Percentiles rank a stretch among this genome's conserved stretches.
phyloP scores from a whole-genome alignment of 35 echinoderm and acorn worm species.

The Stichopus chloronotus region DNA sequence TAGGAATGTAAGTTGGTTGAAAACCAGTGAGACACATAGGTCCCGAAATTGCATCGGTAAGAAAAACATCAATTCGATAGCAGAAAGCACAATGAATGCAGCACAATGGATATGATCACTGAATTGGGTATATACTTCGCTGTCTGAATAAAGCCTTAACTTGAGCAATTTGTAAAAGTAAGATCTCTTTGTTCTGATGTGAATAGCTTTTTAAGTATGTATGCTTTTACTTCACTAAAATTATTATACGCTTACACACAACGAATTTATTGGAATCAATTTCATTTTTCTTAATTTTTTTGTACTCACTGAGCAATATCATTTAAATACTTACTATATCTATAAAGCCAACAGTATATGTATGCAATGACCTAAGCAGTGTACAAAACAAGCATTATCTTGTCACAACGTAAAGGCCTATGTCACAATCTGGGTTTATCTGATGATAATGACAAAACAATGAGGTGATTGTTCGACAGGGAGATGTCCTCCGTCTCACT shows the following conservation, averaged over 20 bases:
- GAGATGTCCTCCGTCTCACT: neutral
- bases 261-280: neutral
- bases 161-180: constrained; percentile 3
- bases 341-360: neutral
- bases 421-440: neutral
- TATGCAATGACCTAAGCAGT: neutral
- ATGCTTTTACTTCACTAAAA: neutral
- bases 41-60: neutral
- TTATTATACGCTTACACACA: neutral
- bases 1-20: neutral
- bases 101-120: neutral
- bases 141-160: neutral
- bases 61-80: neutral
- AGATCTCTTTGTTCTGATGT: neutral
- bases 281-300: neutral
- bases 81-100: neutral
- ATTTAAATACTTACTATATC: neutral
- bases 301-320: constrained; percentile 2
- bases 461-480: neutral
- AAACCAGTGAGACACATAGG: neutral
- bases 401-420: neutral
- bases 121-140: neutral
- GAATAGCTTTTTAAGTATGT: neutral
- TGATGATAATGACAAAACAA: neutral
- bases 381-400: neutral